Percentiles rank a stretch among this genome's conserved stretches.
Evolutionary conservation across 2,797 vertebrate species (phyloP).

Genomic region (Threskiornis aethiopicus): DNA sequence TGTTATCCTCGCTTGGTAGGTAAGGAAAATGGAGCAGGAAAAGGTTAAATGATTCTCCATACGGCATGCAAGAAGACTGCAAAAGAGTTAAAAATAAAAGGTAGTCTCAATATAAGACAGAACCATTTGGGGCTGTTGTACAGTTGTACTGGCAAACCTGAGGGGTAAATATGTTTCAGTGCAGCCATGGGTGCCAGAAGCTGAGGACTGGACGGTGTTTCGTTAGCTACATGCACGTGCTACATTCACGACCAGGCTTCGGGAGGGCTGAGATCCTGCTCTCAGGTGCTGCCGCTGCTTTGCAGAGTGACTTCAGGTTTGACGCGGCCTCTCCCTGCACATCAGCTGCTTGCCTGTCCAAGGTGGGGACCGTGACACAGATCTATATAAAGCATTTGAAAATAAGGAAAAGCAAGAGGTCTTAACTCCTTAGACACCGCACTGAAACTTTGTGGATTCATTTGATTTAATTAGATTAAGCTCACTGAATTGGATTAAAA

Average conservation of each 20-base stretch:
- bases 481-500: neutral
- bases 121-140: neutral
- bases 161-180: neutral
- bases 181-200: neutral
- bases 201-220: neutral
- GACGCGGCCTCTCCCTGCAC: neutral
- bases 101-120: neutral
- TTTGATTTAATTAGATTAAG: neutral
- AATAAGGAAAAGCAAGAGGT: neutral
- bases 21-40: neutral
- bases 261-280: neutral
- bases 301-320: neutral
- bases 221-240: fast-evolving
- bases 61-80: neutral
- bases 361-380: neutral
- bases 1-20: neutral
- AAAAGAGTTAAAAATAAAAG: neutral
- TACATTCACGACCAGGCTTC: neutral
- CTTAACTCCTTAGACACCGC: neutral
- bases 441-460: neutral
- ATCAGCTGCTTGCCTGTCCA: neutral
- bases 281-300: neutral
- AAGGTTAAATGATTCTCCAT: neutral
- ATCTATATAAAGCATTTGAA: neutral
- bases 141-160: neutral